Conservation (phyloP, 2,888 invertebrate species). For the Yponomeuta sedellus region DNA sequence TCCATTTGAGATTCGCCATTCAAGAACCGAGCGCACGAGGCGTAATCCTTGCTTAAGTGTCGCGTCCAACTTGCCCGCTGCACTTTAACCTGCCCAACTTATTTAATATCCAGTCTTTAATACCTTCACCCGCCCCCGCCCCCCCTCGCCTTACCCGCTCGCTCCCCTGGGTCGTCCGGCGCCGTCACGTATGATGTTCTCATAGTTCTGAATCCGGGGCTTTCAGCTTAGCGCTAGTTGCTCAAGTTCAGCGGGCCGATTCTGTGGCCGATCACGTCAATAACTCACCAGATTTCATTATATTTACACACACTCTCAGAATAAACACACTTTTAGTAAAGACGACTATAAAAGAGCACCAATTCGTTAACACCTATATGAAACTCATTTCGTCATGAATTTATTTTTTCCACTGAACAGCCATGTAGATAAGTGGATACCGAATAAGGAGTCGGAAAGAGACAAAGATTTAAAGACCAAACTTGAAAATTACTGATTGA, state of each 20-base stretch:
- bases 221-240: conserved; percentile 12
- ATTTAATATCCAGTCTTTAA: conserved; percentile 41
- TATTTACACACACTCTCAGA: background rate
- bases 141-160: conserved; percentile 15
- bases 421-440: background rate
- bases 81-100: conserved; percentile 28
- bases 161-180: conserved; percentile 22
- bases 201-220: conserved; percentile 21
- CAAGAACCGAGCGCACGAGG: background rate
- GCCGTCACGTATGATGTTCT: conserved; percentile 17
- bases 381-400: too few relatives aligned
- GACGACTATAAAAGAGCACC: too few relatives aligned
- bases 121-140: conserved; percentile 23
- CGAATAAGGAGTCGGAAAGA: background rate
- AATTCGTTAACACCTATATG: too few relatives aligned
- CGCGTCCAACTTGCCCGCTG: conserved; percentile 10
- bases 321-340: too few relatives aligned
- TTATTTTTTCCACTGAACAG: too few relatives aligned
- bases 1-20: background rate
- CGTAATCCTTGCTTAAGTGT: conserved; percentile 9
- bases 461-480: background rate
- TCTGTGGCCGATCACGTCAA: background rate
- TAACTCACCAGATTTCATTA: background rate
- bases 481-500: background rate
- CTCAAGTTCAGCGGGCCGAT: background rate